These are phyloP conservation scores for Allolobophora icterica DNA, from an alignment of 2,888 invertebrate species.

Conservation along the genomic window DNA sequence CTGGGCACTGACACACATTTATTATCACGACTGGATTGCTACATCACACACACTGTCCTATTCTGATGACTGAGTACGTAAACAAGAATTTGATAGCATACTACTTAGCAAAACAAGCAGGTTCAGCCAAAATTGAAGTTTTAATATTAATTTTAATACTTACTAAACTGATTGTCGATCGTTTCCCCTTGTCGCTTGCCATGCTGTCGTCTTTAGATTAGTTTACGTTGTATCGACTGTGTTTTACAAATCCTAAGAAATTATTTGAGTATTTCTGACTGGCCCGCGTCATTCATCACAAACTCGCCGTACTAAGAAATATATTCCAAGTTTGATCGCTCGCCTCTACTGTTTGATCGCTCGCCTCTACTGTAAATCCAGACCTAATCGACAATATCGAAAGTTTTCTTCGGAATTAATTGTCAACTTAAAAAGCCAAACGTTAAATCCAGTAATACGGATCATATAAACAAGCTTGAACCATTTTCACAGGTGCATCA, in stretches of 20 bases:
- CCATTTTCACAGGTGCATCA: neutral
- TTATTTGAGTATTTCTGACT: neutral
- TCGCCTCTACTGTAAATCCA: neutral
- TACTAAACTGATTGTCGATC: neutral
- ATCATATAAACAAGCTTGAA: neutral
- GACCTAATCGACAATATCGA: neutral
- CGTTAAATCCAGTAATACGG: neutral
- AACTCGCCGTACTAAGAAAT: neutral
- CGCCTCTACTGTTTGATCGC: no score
- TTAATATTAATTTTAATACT: neutral
- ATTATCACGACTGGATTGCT: neutral
- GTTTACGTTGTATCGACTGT: neutral
- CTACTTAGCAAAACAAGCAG: no score
- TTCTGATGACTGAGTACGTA: neutral
- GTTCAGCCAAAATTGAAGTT: neutral
- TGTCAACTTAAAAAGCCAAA: neutral
- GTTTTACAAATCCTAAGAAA: neutral
- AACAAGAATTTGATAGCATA: neutral
- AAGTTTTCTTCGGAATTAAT: neutral
- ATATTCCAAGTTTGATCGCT: neutral
- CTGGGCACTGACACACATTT: neutral
- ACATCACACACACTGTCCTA: neutral
- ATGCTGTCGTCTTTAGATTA: neutral
- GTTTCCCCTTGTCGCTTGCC: conserved; percentile 17
- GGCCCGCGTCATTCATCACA: neutral